A percentile compares a stretch with the other conserved stretches of the same genome.
These are phyloP conservation scores for Osmerus mordax DNA, from an alignment of 2,113 vertebrate genomes.

Conservation along the genomic window DNA sequence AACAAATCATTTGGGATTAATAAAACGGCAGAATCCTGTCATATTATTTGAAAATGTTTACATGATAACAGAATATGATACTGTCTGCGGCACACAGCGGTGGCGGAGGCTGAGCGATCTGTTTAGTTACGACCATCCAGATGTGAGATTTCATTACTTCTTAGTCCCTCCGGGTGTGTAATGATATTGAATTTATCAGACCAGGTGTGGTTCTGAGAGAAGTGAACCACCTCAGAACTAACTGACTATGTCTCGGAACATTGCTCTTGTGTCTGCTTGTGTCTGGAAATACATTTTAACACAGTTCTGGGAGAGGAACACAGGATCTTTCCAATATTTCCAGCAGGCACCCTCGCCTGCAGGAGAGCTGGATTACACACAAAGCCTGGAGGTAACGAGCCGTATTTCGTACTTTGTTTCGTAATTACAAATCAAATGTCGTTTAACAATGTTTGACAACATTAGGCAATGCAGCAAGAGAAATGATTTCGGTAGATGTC, in stretches of 20 bases:
- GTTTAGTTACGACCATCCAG: slow-evolving; percentile 44
- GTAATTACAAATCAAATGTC: slow-evolving; percentile 52
- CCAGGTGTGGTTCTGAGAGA: slow-evolving; percentile 53
- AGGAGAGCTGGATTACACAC: slow-evolving; percentile 37
- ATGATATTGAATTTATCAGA: slow-evolving; percentile 46
- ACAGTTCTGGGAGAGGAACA: slow-evolving; percentile 38
- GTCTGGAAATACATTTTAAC: slow-evolving; percentile 28
- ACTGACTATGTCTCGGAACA: neutral
- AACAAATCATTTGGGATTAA: neutral
- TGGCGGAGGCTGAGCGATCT: slow-evolving; percentile 20
- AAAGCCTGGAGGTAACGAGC: slow-evolving; percentile 35
- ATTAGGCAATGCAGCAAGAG: slow-evolving; percentile 30
- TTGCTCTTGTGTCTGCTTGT: slow-evolving; percentile 14
- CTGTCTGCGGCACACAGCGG: slow-evolving; percentile 21
- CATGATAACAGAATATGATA: slow-evolving; percentile 49
- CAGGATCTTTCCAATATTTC: slow-evolving; percentile 29
- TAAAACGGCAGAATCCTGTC: slow-evolving; percentile 22
- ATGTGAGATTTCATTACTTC: slow-evolving; percentile 58
- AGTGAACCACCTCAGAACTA: slow-evolving; percentile 48
- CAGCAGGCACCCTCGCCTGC: slow-evolving; percentile 29
- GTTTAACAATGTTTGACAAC: slow-evolving; percentile 33
- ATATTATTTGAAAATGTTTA: slow-evolving; percentile 58
- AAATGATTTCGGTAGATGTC: slow-evolving; percentile 37
- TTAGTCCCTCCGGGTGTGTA: slow-evolving; percentile 49
- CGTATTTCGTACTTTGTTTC: slow-evolving; percentile 40